Base-by-base conservation (phyloP, 1,140 invertebrate species). In the Meloidogyne hapla region DNA sequence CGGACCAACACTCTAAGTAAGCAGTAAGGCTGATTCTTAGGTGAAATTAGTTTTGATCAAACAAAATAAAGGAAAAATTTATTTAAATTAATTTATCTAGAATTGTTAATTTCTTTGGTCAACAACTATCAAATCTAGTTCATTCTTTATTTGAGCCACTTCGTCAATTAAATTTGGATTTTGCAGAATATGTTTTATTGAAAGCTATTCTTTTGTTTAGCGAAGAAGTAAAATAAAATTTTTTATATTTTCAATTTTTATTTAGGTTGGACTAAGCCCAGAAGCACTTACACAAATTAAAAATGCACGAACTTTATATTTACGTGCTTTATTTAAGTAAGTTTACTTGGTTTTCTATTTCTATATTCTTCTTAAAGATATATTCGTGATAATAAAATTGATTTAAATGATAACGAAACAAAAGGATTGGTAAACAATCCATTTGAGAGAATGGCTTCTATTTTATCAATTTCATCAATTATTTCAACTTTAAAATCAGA, bases 131-230 rank as follows among this genome's bases (percentile, higher is more conserved):
- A 15, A 42, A 38, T 48, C 8, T 77, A 18, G 45, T 77, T 26
- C 25, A 77, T 15, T 56, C 26, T n/a, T 40, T 77, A n/a, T 40
- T 56, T 18, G 42, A 40, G 13, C 61, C 75, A 26, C 45, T 77
- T 18, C 40, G 74, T 26, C 21, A 56, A 25, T 38, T 77, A 33
- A 56, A 77, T 23, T 48, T 77, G 77, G 76, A 77, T 40, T 77
- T 56, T 45, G 73, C 75, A 2, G 76, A 77, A 69, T 77, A 65
- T 78, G 76, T 77, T n/a, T 42, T 77, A 5, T 26, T 77, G 13
- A 77, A 77, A 63, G 76, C 76, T 21, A 77, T 77, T 26, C 28
- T 76, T 48, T 68, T 77, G n/a, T 77, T 77, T 69, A 18, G 75
- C 23, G 75, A 77, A 77, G 76, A 78, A 13, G 76, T 75, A 28